These are phyloP conservation scores for Eufriesea mexicana DNA, from an alignment of 1,140 invertebrate genomes.

Conservation along the genomic window DNA sequence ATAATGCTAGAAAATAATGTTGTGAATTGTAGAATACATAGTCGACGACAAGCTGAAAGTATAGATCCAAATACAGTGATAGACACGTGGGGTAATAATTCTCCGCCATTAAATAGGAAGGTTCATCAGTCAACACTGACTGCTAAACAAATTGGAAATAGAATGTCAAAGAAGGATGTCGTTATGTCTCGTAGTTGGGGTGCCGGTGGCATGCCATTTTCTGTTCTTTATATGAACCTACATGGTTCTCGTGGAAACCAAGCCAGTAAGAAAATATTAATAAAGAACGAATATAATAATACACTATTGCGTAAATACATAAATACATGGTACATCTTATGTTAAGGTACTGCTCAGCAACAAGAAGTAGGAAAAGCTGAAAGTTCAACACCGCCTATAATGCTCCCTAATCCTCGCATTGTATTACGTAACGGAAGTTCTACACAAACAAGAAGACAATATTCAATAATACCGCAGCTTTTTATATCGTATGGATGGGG, in stretches of 20 bases:
- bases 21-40: constrained; percentile 45
- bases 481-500: constrained; percentile 83
- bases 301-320: not conserved
- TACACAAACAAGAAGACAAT: constrained; percentile 71
- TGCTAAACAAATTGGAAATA: constrained; percentile 49
- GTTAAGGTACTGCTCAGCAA: constrained; percentile 44
- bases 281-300: constrained; percentile 3
- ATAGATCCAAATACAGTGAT: constrained; percentile 35
- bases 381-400: constrained; percentile 27
- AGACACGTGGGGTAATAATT: constrained; percentile 46
- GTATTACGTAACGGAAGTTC: constrained; percentile 59
- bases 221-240: constrained; percentile 80
- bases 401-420: constrained; percentile 61
- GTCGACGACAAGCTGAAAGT: constrained; percentile 28
- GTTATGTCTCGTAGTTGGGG: constrained; percentile 78
- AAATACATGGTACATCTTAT: not conserved
- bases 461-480: constrained; percentile 81
- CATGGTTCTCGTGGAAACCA: constrained; percentile 61
- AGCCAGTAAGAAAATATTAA: constrained; percentile 6
- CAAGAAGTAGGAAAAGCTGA: constrained; percentile 34
- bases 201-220: constrained; percentile 82
- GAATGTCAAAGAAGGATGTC: constrained; percentile 72
- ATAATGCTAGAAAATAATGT: not conserved
- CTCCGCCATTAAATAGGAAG: constrained; percentile 24
- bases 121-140: constrained; percentile 20